Evolutionary conservation across 2,113 vertebrate genomes (phyloP), one percentile per base, ranked within the genome.

Genomic region (Psilopsiagon aurifrons): DNA sequence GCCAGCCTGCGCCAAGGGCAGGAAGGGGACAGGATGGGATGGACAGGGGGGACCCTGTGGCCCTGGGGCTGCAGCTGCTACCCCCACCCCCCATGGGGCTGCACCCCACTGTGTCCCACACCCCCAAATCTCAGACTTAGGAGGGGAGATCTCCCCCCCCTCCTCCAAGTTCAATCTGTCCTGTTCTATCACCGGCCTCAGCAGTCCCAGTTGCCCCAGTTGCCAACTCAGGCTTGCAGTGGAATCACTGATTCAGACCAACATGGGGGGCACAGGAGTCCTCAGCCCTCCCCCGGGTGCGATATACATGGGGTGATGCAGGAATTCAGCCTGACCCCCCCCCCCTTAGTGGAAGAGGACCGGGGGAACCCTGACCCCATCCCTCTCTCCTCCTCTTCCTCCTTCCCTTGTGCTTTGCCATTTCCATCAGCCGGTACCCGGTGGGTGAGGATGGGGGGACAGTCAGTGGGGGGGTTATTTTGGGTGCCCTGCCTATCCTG

Each of bases 1-100:
- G n/a, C n/a, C n/a, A n/a, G n/a, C 73, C 68, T 9, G 77, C 8
- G 74, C 95, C 90, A 92, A 90, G 92, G 94, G 81, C 83, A 94
- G 68, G 70, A 62, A 88, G 93, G 92, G 91, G 86, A 93, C 54
- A 47, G 92, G 83, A n/a, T 3, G 25, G 82, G 52, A 83, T 6
- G 17, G 55, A 22, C 2, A 9, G 76, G 27, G 62, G 88, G 86
- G n/a, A 70, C 80, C 46, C 60, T 18, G 28, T 1, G 6, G 83
- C 28, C 75, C 0, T 7, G 2, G 31, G 35, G 54, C 22, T 23
- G 28, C 82, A 69, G 67, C 90, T 79, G 82, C 44, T 23, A 7
- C 55, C 33, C 47, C 47, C 22, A 2, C 13, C 55, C 19, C 54
- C 20, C 27, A 0, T 3, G 16, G 29, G n/a, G 13, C 22, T 70